Base-by-base conservation (phyloP, 35 echinoderm and acorn worm genomes). In the Lytechinus variegatus region DNA sequence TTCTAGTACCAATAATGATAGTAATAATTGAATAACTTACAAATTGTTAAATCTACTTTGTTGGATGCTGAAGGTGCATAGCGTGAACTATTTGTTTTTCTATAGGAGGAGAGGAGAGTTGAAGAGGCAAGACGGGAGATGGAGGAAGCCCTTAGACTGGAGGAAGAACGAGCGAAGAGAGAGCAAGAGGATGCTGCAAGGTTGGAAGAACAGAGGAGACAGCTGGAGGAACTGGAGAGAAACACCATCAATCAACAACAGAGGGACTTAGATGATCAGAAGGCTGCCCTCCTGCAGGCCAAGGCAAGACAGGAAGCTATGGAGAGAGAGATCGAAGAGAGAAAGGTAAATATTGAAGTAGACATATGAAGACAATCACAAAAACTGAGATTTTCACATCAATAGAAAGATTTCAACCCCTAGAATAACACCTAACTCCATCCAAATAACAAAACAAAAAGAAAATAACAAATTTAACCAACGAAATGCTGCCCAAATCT, bases 221-320 rank as follows among this genome's bases (percentile, higher is more conserved):
- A 89, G 51, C 95, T 96, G 72, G 97, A 97, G 89, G 98, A 96
- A 16, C 66, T 91, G 33, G 96, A 98, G 33, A 97, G 92, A 79
- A 52, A 92, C 28, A 54, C 91, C 61, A 89, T 96, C 52, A 97
- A 96, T 56, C 96, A 99, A 92, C 98, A 99, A 66, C 96, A 97
- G 95, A 95, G 86, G 52, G 86, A 96, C 27, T 28, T 99, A 29
- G 97, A 99, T 28, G 96, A 97, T 87, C 97, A 97, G 87, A 96
- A 93, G 58, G 86, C 27, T 61, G 97, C 96, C 7, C 61, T 99
- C 51, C 52, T 97, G 12, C 87, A 97, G 51, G 97, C 93, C 33
- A 94, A 97, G 86, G 29, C 94, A 71, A 54, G 93, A 61, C 92
- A 93, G 52, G 92, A 93, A 54, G 87, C 86, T 52, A 56, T 86